Evolutionary conservation across 2,888 invertebrate species (phyloP), one percentile per base, ranked within the genome.

Genomic region (Parnassius mnemosyne): DNA sequence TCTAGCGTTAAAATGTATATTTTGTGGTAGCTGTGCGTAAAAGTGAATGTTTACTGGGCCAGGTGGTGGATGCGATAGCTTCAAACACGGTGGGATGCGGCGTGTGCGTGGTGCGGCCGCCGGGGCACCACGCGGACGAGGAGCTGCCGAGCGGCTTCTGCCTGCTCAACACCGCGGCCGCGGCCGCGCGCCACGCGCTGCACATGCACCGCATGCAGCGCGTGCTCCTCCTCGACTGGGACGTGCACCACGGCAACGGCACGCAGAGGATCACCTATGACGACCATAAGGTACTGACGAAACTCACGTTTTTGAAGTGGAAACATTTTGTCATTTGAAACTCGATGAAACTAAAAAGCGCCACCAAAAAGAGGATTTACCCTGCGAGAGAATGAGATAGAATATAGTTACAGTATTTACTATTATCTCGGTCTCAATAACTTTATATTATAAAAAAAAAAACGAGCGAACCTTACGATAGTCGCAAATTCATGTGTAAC

Each of bases 211-310:
- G 92, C 0, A 74, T 95, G 1, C 88, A 93, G 70, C 92, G 96
- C 50, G 81, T 89, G 53, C 76, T 96, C 51, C 94, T 99, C 59
- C 82, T 99, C 0, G 99, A 99, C 89, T 99, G 98, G 97, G 99
- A 99, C 83, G 95, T 99, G 3, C 98, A 99, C 78, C 98, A 99
- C 80, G 98, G 98, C 11, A 97, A 99, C 81, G 98, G 98, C 1
- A 97, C 96, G 10, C 97, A 97, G 83, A 92, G 94, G 54, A 94
- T 96, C 66, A 97, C 97, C 58, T 95, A 96, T 72, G 83, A 93
- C 64, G 89, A 94, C 3, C 93, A 95, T 25, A 72, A 75, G 74
- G 89, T 89, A 5, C 34, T 34, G 34, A 7, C 5, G 7, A 34
- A 20, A 20, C 1, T 20, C 20, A 2, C 20, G 2, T 34, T 34